These are phyloP conservation scores for Otis tarda DNA, from an alignment of 2,113 vertebrate species.

Conservation along the genomic window DNA sequence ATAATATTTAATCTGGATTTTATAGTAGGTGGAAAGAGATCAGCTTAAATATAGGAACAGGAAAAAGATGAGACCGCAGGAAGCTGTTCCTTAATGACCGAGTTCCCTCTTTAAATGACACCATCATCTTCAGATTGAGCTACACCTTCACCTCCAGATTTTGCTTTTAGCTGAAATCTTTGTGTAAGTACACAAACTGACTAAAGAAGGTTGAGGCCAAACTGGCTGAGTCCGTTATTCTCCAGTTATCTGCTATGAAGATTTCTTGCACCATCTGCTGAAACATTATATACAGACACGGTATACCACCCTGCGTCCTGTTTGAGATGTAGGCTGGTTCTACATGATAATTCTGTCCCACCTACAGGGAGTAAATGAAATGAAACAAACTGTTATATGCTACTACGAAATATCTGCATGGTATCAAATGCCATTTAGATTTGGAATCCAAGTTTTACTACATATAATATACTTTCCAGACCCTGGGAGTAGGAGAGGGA, in stretches of 20 bases:
- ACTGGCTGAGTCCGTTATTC: neutral
- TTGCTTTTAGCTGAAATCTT: neutral
- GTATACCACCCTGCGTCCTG: rapidly evolving
- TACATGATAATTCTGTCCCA: neutral
- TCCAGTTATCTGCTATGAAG: neutral
- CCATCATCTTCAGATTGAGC: neutral
- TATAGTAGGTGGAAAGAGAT: neutral
- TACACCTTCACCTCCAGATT: neutral
- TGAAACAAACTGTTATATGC: neutral
- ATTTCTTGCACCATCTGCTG: neutral
- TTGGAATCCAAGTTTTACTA: neutral
- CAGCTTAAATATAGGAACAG: neutral
- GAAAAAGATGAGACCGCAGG: neutral
- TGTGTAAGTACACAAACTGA: neutral
- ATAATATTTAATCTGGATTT: neutral
- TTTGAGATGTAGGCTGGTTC: neutral
- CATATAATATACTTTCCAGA: neutral
- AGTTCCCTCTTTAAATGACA: neutral
- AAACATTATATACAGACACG: rapidly evolving
- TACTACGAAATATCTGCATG: neutral
- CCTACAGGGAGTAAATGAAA: neutral
- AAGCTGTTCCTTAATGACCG: neutral
- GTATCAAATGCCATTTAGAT: neutral
- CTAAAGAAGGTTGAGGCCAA: neutral
- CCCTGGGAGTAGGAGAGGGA: neutral